Conservation (phyloP, 2,113 vertebrate genomes). For the Phaethornis superciliosus region DNA sequence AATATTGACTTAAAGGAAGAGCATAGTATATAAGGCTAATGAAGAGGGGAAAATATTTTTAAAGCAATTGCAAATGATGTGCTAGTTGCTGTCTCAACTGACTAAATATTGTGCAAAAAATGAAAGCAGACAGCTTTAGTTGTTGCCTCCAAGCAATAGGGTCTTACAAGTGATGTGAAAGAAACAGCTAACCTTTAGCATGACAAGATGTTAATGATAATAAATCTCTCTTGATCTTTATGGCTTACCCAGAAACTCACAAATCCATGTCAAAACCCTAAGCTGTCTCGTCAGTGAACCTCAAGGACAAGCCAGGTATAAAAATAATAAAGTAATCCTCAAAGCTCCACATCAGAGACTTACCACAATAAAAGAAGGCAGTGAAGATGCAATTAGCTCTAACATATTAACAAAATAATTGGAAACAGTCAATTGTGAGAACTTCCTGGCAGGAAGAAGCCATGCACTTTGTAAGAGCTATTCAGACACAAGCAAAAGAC, state of each 20-base stretch:
- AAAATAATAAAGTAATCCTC: background rate
- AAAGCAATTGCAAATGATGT: background rate
- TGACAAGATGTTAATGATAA: background rate
- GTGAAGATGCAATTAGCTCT: background rate
- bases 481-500: background rate
- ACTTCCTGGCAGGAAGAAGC: background rate
- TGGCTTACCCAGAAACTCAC: background rate
- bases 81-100: background rate
- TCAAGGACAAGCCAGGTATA: background rate
- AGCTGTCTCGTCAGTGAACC: background rate
- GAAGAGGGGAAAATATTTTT: background rate
- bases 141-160: background rate
- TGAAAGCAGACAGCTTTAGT: background rate
- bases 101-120: background rate
- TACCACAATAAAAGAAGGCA: background rate
- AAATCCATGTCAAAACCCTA: background rate
- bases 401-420: background rate
- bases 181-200: background rate
- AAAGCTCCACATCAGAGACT: background rate
- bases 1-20: background rate
- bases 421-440: background rate
- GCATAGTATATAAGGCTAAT: background rate
- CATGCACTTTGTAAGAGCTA: background rate
- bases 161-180: background rate
- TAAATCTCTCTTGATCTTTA: constrained; percentile 27